Evolutionary conservation across 2,888 invertebrate species (phyloP).

Genomic region (Meganola albula): DNA sequence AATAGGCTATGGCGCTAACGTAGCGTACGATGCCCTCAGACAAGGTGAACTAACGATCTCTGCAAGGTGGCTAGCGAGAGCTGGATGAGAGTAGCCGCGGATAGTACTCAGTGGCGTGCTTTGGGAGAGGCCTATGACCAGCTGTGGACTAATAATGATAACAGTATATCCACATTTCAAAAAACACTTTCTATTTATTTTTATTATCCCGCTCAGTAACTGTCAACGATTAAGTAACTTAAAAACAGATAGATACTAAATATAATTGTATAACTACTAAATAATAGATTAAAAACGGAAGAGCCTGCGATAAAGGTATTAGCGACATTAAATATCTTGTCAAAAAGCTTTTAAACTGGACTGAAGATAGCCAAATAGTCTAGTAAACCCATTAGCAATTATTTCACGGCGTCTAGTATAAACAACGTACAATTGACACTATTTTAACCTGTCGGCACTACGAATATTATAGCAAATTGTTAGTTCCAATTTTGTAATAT

Average conservation of each 20-base stretch:
- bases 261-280: constrained; percentile 10
- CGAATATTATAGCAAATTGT: constrained; percentile 21
- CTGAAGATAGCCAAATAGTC: constrained; percentile 52
- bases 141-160: too few relatives aligned
- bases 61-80: too few relatives aligned
- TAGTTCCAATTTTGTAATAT: constrained; percentile 32
- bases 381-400: constrained; percentile 58
- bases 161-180: too few relatives aligned
- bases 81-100: too few relatives aligned
- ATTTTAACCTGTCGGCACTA: constrained; percentile 17
- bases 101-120: too few relatives aligned
- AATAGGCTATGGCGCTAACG: too few relatives aligned
- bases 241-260: background rate
- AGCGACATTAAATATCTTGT: constrained; percentile 54
- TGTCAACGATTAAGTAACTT: too few relatives aligned
- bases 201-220: too few relatives aligned
- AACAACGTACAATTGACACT: constrained; percentile 26
- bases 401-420: constrained; percentile 26
- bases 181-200: too few relatives aligned
- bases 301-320: constrained; percentile 39
- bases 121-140: too few relatives aligned
- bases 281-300: constrained; percentile 22
- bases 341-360: constrained; percentile 70
- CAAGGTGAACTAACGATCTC: too few relatives aligned
- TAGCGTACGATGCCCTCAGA: too few relatives aligned